These are phyloP conservation scores for Acomys russatus DNA, from an alignment of 2,797 vertebrate species.

Conservation along the genomic window DNA sequence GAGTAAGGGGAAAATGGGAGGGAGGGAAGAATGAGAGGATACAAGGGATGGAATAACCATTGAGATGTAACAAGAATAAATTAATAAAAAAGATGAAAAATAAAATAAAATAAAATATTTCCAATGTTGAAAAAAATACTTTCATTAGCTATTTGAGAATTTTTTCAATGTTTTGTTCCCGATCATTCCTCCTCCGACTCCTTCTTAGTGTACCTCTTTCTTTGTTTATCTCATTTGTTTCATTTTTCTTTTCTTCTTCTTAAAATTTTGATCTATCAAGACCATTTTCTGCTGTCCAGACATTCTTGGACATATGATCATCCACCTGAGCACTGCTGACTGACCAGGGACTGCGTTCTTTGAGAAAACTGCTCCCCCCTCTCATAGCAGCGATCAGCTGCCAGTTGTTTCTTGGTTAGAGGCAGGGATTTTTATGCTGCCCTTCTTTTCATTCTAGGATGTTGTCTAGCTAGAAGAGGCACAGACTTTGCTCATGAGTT, in stretches of 20 bases:
- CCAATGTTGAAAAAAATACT: neutral
- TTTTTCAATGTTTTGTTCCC: too few relatives aligned
- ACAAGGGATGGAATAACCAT: too few relatives aligned
- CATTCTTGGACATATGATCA: neutral
- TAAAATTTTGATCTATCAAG: neutral
- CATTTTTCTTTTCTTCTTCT: neutral
- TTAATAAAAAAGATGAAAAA: too few relatives aligned
- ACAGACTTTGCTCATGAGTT: too few relatives aligned
- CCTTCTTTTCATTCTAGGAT: too few relatives aligned
- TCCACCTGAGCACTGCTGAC: neutral
- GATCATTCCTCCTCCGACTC: neutral
- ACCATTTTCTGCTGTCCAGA: neutral
- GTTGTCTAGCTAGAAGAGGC: too few relatives aligned
- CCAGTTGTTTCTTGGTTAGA: neutral
- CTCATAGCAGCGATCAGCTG: neutral
- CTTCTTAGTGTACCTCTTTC: neutral
- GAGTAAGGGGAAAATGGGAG: too few relatives aligned
- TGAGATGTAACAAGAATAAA: too few relatives aligned
- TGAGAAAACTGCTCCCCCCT: neutral
- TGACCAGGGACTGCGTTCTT: neutral
- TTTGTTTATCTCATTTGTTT: neutral
- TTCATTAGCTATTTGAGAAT: neutral
- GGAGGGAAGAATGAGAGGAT: too few relatives aligned
- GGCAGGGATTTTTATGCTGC: too few relatives aligned
- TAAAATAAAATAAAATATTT: conserved; percentile 14